Conservation (phyloP, 1,140 invertebrate species). For the Papilio polyxenes region DNA sequence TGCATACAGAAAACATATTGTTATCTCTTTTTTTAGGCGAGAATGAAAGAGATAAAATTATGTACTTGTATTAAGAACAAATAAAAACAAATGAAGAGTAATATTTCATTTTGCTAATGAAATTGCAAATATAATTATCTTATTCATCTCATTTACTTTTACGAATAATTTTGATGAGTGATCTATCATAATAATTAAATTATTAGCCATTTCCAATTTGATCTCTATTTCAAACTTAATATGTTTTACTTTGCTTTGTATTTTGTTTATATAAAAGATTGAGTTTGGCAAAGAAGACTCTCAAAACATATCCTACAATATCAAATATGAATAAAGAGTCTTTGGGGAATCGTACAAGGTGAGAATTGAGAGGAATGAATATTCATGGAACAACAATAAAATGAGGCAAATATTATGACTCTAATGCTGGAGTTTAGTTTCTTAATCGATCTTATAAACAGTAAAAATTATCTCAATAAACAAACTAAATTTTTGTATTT, state of each 20-base stretch:
- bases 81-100: background rate
- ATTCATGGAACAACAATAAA: background rate
- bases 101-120: background rate
- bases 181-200: background rate
- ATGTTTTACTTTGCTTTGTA: background rate
- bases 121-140: background rate
- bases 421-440: too few species aligned
- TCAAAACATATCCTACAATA: background rate
- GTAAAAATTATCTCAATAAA: too few species aligned
- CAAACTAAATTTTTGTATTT: too few species aligned
- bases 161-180: background rate
- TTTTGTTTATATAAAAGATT: background rate
- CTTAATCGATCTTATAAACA: too few species aligned
- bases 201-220: background rate
- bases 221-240: background rate
- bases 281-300: background rate
- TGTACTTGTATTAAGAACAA: too few species aligned
- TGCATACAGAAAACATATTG: background rate
- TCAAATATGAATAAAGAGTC: background rate
- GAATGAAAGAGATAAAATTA: too few species aligned
- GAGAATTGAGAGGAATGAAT: background rate
- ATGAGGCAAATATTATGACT: too few species aligned
- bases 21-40: background rate
- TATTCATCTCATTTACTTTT: background rate
- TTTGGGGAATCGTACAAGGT: background rate